Conservation (phyloP, 1,140 invertebrate species). For the Ceratina australensis region DNA sequence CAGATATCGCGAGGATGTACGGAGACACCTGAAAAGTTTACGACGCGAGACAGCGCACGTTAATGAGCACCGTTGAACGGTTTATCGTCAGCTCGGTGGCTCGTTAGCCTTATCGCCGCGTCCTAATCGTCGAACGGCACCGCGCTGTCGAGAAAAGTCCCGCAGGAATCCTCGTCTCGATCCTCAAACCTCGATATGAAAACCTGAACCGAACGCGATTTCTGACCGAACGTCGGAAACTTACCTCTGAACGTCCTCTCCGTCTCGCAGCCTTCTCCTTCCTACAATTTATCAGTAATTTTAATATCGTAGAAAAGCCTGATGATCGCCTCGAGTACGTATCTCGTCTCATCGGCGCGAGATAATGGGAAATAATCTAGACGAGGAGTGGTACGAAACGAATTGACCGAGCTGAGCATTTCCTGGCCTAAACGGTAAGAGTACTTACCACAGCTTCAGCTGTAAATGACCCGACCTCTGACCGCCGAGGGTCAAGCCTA, state of each 20-base stretch:
- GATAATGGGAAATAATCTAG: constrained; percentile 4
- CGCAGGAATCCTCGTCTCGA: constrained; percentile 39
- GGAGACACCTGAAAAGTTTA: constrained; percentile 44
- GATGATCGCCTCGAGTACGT: not conserved
- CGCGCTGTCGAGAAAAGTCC: constrained; percentile 28
- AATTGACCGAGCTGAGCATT: constrained; percentile 27
- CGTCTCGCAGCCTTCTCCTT: too few relatives aligned
- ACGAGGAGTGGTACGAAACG: constrained; percentile 17
- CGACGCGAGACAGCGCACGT: constrained; percentile 53
- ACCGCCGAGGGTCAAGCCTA: constrained; percentile 42
- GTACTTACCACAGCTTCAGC: constrained; percentile 12
- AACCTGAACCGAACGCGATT: constrained; percentile 1
- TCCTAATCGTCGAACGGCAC: constrained; percentile 36
- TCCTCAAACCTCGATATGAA: constrained; percentile 36
- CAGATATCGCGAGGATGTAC: constrained; percentile 44
- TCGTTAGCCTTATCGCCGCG: constrained; percentile 59
- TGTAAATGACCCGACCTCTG: constrained; percentile 42
- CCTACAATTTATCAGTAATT: not conserved
- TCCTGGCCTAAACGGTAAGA: constrained; percentile 35
- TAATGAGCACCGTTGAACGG: constrained; percentile 54
- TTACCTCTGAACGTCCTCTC: too few relatives aligned
- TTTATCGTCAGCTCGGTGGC: constrained; percentile 53
- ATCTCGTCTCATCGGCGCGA: too few relatives aligned
- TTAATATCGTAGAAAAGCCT: not conserved
- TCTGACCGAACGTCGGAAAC: not conserved